phyloP scores from a whole-genome alignment of 2,888 invertebrate genomes.

The Dasysyrphus albostriatus region DNA sequence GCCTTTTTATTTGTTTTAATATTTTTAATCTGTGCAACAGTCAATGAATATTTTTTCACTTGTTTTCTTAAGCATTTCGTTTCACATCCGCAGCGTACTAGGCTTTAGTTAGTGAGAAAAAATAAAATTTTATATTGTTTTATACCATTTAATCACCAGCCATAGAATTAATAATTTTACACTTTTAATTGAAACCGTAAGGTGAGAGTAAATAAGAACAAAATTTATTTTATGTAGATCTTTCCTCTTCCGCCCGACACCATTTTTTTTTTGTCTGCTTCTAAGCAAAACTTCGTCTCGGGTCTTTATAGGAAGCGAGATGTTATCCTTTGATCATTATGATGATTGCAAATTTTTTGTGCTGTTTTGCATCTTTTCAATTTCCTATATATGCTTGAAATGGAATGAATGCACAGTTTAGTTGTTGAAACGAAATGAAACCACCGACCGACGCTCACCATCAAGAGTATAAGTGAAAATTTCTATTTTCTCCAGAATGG shows the following conservation, averaged over 20 bases:
- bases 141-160: not conserved
- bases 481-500: constrained; percentile 13
- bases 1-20: no score
- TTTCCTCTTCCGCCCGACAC: constrained; percentile 36
- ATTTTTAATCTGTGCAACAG: not conserved
- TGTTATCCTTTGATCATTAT: constrained; percentile 67
- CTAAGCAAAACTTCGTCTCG: not conserved
- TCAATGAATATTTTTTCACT: constrained; percentile 30
- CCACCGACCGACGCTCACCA: not conserved
- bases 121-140: constrained; percentile 25
- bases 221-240: constrained; percentile 12
- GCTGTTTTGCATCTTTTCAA: constrained; percentile 53
- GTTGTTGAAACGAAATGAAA: not conserved
- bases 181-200: constrained; percentile 32
- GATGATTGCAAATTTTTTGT: constrained; percentile 60
- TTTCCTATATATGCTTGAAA: constrained; percentile 25
- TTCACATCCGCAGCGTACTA: no score
- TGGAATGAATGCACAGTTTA: not conserved
- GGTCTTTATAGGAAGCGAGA: not conserved
- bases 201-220: constrained; percentile 15
- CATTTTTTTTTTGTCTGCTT: constrained; percentile 7
- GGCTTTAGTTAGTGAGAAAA: constrained; percentile 50
- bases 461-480: constrained; percentile 19
- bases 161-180: constrained; percentile 37
- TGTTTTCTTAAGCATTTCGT: constrained; percentile 54